phyloP scores from a whole-genome alignment of 2,888 invertebrate genomes.

The Thera obeliscata region DNA sequence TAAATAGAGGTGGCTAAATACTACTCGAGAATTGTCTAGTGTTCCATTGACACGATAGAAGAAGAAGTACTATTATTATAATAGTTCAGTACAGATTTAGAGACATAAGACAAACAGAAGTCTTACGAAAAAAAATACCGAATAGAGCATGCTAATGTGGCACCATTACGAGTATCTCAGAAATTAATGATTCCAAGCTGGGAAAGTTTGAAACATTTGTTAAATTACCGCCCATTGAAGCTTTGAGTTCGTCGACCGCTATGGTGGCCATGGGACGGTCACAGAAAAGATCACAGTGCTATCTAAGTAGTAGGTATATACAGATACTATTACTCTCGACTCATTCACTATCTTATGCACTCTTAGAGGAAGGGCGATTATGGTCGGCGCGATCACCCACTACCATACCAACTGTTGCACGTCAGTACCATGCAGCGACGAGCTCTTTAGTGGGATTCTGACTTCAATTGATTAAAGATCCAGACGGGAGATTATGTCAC shows the following conservation, averaged over 20 bases:
- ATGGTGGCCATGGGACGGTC: slow-evolving; percentile 26
- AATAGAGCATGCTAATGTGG: slow-evolving; percentile 3
- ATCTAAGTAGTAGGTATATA: slow-evolving; percentile 18
- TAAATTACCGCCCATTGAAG: slow-evolving; percentile 55
- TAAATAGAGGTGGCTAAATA: too few relatives aligned
- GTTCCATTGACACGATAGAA: too few relatives aligned
- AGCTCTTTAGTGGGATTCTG: slow-evolving; percentile 24
- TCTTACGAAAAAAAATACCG: neutral
- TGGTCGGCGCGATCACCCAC: slow-evolving; percentile 25
- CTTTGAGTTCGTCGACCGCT: slow-evolving; percentile 55
- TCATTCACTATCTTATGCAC: slow-evolving; percentile 43
- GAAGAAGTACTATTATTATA: too few relatives aligned
- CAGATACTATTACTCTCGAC: slow-evolving; percentile 43
- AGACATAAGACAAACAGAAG: neutral
- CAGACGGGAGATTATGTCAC: slow-evolving; percentile 38
- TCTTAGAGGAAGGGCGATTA: slow-evolving; percentile 38
- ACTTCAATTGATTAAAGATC: slow-evolving; percentile 40
- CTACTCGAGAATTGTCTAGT: too few relatives aligned
- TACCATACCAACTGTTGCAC: slow-evolving; percentile 17
- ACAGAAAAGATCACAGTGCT: slow-evolving; percentile 3
- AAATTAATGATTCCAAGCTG: slow-evolving; percentile 54
- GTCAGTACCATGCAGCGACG: slow-evolving; percentile 14
- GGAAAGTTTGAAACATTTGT: slow-evolving; percentile 44
- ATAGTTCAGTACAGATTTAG: too few relatives aligned
- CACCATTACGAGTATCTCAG: slow-evolving; percentile 42